phyloP scores from a whole-genome alignment of 2,113 vertebrate genomes.

The Athene cunicularia region DNA sequence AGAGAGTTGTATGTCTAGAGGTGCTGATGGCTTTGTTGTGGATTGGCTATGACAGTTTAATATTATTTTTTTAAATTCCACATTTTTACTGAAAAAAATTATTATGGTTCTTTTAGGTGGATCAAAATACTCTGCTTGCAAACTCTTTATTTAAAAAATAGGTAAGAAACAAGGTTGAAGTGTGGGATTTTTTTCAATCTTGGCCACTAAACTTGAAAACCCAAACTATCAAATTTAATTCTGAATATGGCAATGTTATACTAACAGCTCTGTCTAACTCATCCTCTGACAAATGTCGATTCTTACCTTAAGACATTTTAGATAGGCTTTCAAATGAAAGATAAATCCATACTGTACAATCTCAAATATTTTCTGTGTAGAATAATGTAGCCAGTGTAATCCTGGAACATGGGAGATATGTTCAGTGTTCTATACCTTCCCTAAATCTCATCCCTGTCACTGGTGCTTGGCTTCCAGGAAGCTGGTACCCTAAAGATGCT shows the following conservation, averaged over 20 bases:
- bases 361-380: neutral
- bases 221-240: neutral
- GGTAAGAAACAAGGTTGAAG: neutral
- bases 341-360: neutral
- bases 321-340: neutral
- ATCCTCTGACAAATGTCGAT: neutral
- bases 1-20: neutral
- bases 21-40: neutral
- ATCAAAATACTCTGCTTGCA: neutral
- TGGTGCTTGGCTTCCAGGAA: neutral
- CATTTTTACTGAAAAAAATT: neutral
- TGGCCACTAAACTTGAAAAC: neutral
- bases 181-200: neutral
- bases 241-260: neutral
- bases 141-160: neutral
- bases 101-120: neutral
- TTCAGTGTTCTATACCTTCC: neutral
- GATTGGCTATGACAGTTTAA: neutral
- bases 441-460: neutral
- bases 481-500: neutral
- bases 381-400: neutral
- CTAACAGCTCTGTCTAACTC: neutral
- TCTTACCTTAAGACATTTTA: neutral
- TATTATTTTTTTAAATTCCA: neutral
- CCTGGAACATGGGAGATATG: neutral